These are phyloP conservation scores for Megatriorchis doriae DNA, from an alignment of 2,113 vertebrate species.

Conservation along the genomic window DNA sequence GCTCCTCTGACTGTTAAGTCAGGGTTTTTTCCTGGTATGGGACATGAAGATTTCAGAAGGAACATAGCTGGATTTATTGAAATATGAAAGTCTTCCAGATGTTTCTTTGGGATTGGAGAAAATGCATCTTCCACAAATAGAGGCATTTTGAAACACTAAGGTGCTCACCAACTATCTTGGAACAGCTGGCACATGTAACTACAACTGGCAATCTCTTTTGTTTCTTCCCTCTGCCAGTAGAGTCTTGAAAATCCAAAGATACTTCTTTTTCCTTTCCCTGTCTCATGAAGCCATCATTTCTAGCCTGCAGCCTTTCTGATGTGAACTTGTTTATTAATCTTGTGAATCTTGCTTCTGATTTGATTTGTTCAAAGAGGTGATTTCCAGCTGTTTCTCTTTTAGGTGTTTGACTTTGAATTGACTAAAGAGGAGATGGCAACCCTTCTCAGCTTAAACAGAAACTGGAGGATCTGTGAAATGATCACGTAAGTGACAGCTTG, in stretches of 20 bases:
- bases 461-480: conserved; percentile 84
- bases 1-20: neutral
- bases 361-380: neutral
- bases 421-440: conserved; percentile 80
- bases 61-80: neutral
- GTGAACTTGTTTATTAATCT: neutral
- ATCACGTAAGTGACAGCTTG: conserved; percentile 70
- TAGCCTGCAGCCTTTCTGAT: neutral
- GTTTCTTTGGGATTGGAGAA: neutral
- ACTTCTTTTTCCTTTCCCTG: neutral
- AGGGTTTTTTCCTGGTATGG: neutral
- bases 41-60: neutral
- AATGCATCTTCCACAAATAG: neutral
- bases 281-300: neutral
- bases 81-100: neutral
- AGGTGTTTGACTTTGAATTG: conserved; percentile 93
- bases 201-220: neutral
- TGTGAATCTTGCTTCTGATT: neutral
- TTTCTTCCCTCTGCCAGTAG: neutral
- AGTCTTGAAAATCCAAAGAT: neutral
- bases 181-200: neutral
- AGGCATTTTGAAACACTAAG: neutral
- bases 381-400: neutral
- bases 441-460: conserved; percentile 81
- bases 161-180: neutral